These are phyloP conservation scores for Octomys mimax DNA, from an alignment of 2,797 vertebrate species.

Conservation along the genomic window DNA sequence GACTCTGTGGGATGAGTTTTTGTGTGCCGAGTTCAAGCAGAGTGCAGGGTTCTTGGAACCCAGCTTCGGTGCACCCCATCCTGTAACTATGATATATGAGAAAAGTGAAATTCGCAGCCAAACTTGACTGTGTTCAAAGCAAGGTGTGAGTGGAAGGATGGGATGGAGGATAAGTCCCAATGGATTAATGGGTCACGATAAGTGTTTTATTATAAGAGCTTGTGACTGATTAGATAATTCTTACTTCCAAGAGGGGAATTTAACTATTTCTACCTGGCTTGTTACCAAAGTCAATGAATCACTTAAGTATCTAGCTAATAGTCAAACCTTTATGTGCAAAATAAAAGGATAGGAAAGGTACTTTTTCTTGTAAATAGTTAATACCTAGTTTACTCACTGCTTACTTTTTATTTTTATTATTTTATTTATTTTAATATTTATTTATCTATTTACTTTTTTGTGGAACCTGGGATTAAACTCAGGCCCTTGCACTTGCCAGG, in stretches of 20 bases:
- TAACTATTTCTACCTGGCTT: slow-evolving; percentile 89
- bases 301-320: slow-evolving; percentile 85
- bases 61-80: slow-evolving; percentile 86
- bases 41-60: slow-evolving; percentile 88
- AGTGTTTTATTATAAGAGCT: slow-evolving; percentile 90
- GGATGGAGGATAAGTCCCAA: slow-evolving; percentile 89
- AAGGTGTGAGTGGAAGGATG: slow-evolving; percentile 90
- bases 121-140: slow-evolving; percentile 88
- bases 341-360: slow-evolving; percentile 66
- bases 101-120: slow-evolving; percentile 89
- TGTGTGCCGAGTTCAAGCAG: slow-evolving; percentile 91
- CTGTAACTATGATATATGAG: slow-evolving; percentile 90
- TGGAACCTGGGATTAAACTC: too few species aligned
- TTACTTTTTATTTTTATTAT: slow-evolving; percentile 34
- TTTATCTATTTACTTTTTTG: too few species aligned
- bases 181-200: slow-evolving; percentile 90
- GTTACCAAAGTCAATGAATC: slow-evolving; percentile 90
- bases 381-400: slow-evolving; percentile 71
- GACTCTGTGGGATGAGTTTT: slow-evolving; percentile 84
- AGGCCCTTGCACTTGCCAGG: too few species aligned
- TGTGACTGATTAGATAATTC: slow-evolving; percentile 91
- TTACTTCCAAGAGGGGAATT: slow-evolving; percentile 89
- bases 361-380: slow-evolving; percentile 81
- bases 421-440: too few species aligned
- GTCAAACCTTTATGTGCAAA: slow-evolving; percentile 82